Evolutionary conservation across 2,888 invertebrate genomes (phyloP), one percentile per base, ranked within the genome.

Genomic region (Phyto melanocephala): DNA sequence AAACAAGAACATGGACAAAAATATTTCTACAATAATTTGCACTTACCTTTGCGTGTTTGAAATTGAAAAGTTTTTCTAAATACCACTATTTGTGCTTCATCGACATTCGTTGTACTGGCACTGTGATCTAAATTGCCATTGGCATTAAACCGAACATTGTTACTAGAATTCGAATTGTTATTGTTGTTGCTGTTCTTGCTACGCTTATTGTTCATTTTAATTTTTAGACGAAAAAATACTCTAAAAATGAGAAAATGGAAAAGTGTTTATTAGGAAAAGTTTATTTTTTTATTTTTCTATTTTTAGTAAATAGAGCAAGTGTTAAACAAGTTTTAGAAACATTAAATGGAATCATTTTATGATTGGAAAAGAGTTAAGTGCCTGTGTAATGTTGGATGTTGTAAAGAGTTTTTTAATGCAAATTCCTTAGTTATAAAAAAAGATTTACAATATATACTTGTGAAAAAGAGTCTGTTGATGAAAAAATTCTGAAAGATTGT

Each of bases 31-130:
- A 71, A 2, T 6, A 10, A 11, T 77, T 42, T 28, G 13, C 45
- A 77, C 86, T 86, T 80, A 88, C 88, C 88, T 87, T 87, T 88
- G 79, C 85, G 86, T 84, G 88, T 84, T 85, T 86, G 86, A 76
- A 86, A 86, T 85, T 86, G 86, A 82, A 87, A 85, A 75, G 84
- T 85, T 84, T 86, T 87, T 77, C 84, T 87, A 75, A 84, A 85
- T 63, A 87, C 86, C 82, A 85, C 84, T 71, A 86, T 84, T 77
- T 80, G 84, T 81, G 84, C 70, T 77, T 80, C 79, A 67, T 79
- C 85, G 65, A 80, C 71, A 81, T 80, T 84, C 62, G 56, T 79
- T 42, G 71, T 67, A 52, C 60, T 71, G 62, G 47, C 70, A 24
- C 50, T 78, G 54, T 70, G 84, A 63, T 58, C 84, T 37, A 72